Evolutionary conservation across 1,140 invertebrate species (phyloP).

Genomic region (Lepidostoma basale): DNA sequence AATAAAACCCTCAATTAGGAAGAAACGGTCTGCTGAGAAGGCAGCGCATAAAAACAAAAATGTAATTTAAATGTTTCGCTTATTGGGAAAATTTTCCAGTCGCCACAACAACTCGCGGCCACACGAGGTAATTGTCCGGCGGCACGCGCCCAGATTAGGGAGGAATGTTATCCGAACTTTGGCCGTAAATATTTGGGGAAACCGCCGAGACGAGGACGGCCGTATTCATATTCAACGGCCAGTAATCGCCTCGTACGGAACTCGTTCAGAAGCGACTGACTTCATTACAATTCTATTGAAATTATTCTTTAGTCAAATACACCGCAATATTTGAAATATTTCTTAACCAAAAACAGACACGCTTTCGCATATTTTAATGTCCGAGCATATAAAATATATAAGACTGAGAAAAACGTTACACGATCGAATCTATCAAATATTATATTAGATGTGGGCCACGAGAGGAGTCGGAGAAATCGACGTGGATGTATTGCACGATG

Average conservation of each 20-base stretch:
- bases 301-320: too few species aligned
- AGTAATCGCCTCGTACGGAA: background rate
- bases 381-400: too few species aligned
- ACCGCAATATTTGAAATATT: too few species aligned
- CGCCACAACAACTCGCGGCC: conserved; percentile 9
- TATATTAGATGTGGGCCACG: too few species aligned
- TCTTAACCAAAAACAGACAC: too few species aligned
- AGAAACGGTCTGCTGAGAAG: background rate
- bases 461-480: too few species aligned
- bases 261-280: too few species aligned
- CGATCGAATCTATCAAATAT: too few species aligned
- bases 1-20: background rate
- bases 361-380: too few species aligned
- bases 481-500: too few species aligned
- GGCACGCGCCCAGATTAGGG: background rate
- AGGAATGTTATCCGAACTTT: conserved; percentile 6
- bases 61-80: conserved; percentile 23
- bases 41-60: conserved; percentile 12
- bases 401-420: too few species aligned
- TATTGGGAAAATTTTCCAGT: conserved; percentile 25
- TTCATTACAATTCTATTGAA: too few species aligned
- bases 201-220: background rate
- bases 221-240: background rate
- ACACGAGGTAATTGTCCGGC: conserved; percentile 11
- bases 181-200: background rate